These are phyloP conservation scores for Monomorium pharaonis DNA, from an alignment of 1,140 invertebrate genomes.

Conservation along the genomic window DNA sequence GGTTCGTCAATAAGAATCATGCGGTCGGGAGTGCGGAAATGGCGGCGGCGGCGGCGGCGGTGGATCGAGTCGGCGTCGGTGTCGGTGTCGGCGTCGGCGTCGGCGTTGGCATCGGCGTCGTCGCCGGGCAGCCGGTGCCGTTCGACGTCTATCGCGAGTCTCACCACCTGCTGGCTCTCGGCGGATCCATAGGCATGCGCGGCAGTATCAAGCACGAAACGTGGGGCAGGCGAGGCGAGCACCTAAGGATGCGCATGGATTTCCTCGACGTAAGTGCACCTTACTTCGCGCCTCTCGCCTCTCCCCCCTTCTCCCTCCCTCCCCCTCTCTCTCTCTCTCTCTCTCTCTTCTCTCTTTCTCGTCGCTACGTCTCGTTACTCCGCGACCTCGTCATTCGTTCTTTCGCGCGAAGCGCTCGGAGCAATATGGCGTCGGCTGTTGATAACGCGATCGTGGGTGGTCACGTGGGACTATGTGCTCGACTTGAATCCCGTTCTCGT, in stretches of 20 bases:
- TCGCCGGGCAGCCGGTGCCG: constrained; percentile 15
- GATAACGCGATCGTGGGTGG: background rate
- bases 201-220: constrained; percentile 17
- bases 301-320: no score
- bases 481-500: background rate
- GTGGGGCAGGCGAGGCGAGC: background rate
- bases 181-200: constrained; percentile 56
- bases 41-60: constrained; percentile 8
- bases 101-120: background rate
- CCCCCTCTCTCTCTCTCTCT: no score
- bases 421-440: background rate
- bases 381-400: background rate
- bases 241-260: constrained; percentile 9
- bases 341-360: no score
- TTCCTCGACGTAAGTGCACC: constrained; percentile 16
- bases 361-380: background rate
- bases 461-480: background rate
- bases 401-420: background rate
- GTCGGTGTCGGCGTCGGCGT: background rate
- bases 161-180: background rate
- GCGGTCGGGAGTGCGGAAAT: constrained; percentile 21
- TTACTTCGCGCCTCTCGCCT: background rate
- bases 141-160: constrained; percentile 21
- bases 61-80: constrained; percentile 1
- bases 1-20: background rate